A percentile compares a stretch with the other conserved stretches of the same genome.
Evolutionary conservation across 2,113 vertebrate genomes (phyloP).

Genomic region (Toxotes chatareus): DNA sequence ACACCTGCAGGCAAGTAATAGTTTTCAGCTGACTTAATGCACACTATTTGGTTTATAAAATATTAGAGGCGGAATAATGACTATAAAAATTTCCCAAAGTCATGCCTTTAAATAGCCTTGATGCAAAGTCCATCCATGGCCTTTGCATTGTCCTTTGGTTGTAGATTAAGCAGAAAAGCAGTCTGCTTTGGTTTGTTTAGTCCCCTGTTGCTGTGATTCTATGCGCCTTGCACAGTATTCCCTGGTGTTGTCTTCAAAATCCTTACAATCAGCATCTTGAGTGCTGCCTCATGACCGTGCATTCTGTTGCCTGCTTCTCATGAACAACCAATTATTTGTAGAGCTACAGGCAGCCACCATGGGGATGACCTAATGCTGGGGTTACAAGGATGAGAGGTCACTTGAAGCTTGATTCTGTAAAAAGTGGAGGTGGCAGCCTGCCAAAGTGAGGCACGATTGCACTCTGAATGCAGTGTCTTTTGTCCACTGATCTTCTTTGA

Average conservation of each 20-base stretch:
- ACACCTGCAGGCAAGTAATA: not conserved
- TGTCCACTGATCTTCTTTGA: not conserved
- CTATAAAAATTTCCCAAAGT: not conserved
- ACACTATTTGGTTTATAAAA: not conserved
- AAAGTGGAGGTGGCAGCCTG: not conserved
- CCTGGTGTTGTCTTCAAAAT: conserved; percentile 25
- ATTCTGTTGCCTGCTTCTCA: conserved; percentile 11
- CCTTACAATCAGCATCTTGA: conserved; percentile 28
- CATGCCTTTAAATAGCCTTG: too few species aligned
- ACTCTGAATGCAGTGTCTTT: not conserved
- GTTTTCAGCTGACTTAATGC: not conserved
- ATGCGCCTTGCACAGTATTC: not conserved
- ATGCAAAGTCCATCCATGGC: not conserved
- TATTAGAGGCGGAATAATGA: not conserved
- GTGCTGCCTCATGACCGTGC: conserved; percentile 43
- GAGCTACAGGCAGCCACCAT: conserved; percentile 8
- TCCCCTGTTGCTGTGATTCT: not conserved
- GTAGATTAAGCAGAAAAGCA: not conserved
- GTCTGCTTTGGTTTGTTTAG: not conserved
- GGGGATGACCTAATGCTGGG: conserved; percentile 14
- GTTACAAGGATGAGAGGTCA: conserved; percentile 22
- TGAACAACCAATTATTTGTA: conserved; percentile 58
- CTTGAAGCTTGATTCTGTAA: conserved; percentile 17
- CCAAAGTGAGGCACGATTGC: not conserved
- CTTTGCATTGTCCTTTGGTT: not conserved